These are phyloP conservation scores for Laupala kohalensis DNA, from an alignment of 1,140 invertebrate genomes.

Conservation along the genomic window DNA sequence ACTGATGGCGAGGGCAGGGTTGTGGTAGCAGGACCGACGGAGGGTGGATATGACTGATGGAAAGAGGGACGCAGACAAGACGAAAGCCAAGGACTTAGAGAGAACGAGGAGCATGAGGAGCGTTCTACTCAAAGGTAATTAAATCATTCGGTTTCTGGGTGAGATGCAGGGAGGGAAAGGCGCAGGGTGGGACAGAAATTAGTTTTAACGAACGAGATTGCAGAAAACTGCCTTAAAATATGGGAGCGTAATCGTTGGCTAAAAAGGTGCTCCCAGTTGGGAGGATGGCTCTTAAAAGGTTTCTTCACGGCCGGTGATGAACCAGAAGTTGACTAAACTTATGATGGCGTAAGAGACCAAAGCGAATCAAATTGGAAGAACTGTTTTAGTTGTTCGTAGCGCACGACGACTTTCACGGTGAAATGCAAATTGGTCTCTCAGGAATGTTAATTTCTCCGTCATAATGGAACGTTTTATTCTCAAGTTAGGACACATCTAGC, in stretches of 20 bases:
- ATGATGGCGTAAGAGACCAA: background rate
- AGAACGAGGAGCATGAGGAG: too few relatives aligned
- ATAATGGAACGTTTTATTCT: too few relatives aligned
- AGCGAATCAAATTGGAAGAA: background rate
- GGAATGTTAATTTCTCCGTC: background rate
- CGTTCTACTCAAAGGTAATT: background rate
- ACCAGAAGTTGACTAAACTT: background rate
- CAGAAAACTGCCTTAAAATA: background rate
- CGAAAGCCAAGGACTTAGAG: too few relatives aligned
- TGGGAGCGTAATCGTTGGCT: background rate
- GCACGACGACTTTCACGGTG: background rate
- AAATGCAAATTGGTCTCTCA: background rate
- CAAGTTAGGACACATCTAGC: too few relatives aligned
- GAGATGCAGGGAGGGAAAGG: background rate
- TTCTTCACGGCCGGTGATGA: background rate
- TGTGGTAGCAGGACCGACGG: background rate
- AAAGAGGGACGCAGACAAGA: background rate
- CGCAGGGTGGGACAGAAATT: background rate
- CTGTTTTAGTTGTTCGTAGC: background rate
- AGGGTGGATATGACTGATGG: background rate
- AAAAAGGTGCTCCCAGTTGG: too few relatives aligned
- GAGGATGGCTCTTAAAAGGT: background rate
- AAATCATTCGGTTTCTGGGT: background rate
- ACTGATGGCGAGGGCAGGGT: too few relatives aligned
- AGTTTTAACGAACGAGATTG: background rate